Evolutionary conservation across 2,888 invertebrate species (phyloP).

Genomic region (Troilus luridus): DNA sequence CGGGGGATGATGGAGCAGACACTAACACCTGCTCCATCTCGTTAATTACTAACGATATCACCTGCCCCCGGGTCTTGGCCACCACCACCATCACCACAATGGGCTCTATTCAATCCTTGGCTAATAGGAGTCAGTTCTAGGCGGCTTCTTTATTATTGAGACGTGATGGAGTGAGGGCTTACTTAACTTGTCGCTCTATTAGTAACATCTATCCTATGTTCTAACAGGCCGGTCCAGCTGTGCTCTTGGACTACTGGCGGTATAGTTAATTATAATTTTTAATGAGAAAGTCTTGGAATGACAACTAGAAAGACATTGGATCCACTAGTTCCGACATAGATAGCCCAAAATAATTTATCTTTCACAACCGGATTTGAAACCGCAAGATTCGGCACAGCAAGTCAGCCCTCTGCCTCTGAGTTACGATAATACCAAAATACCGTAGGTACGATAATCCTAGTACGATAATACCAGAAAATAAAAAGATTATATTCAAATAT

Average conservation of each 20-base stretch:
- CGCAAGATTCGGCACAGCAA: too few relatives aligned
- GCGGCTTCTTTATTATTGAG: slow-evolving; percentile 7
- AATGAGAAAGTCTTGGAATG: too few relatives aligned
- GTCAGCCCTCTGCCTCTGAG: too few relatives aligned
- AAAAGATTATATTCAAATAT: too few relatives aligned
- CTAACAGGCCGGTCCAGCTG: background rate
- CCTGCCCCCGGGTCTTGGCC: background rate
- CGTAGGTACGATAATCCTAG: too few relatives aligned
- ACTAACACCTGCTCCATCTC: background rate
- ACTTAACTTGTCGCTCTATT: background rate
- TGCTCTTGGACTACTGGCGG: background rate
- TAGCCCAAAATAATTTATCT: too few relatives aligned
- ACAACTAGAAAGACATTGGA: too few relatives aligned
- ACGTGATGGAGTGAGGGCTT: slow-evolving; percentile 28
- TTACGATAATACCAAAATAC: too few relatives aligned
- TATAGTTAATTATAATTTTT: too few relatives aligned
- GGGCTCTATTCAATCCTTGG: background rate
- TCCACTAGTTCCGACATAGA: too few relatives aligned
- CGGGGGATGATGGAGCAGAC: background rate
- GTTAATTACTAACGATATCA: slow-evolving; percentile 3
- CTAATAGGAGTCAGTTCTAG: background rate
- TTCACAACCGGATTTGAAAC: too few relatives aligned
- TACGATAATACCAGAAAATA: too few relatives aligned
- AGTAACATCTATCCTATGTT: background rate
- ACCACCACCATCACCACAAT: background rate